Percentiles rank a stretch among this genome's conserved stretches.
phyloP scores from a whole-genome alignment of 2,113 vertebrate genomes.

The Hemiprocne comata region DNA sequence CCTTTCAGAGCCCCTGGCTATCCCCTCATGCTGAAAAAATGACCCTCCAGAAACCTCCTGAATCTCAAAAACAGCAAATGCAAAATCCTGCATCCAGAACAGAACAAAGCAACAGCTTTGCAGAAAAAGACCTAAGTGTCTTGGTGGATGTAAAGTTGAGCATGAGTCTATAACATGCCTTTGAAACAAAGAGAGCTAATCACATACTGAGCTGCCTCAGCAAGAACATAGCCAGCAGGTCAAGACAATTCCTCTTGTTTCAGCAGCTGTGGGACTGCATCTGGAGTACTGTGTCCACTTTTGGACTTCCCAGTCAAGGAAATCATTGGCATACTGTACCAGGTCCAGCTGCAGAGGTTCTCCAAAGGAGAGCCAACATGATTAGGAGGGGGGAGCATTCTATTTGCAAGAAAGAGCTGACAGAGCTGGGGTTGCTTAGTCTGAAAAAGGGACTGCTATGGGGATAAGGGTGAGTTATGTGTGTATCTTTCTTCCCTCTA shows the following conservation, averaged over 20 bases:
- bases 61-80: neutral
- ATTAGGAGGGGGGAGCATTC: neutral
- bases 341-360: neutral
- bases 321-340: neutral
- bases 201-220: accelerated
- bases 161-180: accelerated
- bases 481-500: neutral
- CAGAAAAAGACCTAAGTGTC: neutral
- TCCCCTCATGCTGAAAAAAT: neutral
- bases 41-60: neutral
- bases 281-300: neutral
- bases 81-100: neutral
- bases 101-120: neutral
- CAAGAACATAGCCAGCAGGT: neutral
- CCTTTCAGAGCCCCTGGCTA: neutral
- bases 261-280: neutral
- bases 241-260: neutral
- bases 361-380: neutral
- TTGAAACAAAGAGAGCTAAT: neutral
- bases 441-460: neutral
- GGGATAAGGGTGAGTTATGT: neutral
- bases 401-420: neutral
- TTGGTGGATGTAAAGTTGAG: neutral
- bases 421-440: neutral
- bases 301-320: neutral